Evolutionary conservation across 2,113 vertebrate genomes (phyloP).

Genomic region (Boulengeromyrus knoepffleri): DNA sequence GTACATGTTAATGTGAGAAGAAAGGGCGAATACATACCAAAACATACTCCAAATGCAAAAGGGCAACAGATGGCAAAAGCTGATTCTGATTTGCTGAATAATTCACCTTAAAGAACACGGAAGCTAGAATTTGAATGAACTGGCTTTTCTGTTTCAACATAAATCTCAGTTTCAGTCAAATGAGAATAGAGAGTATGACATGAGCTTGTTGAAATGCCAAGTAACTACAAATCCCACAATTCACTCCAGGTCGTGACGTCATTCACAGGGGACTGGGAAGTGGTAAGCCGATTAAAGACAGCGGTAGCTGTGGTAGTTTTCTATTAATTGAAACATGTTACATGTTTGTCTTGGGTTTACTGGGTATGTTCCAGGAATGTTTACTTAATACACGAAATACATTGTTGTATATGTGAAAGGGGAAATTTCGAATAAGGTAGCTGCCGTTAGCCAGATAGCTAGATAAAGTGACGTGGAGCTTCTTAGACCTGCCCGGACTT

Average conservation of each 20-base stretch:
- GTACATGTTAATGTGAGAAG: background rate
- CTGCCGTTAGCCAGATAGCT: background rate
- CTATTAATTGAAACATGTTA: background rate
- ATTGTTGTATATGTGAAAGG: background rate
- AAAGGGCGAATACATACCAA: background rate
- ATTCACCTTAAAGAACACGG: background rate
- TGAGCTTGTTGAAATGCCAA: background rate
- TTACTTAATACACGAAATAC: background rate
- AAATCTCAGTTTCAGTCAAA: background rate
- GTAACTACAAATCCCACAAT: background rate
- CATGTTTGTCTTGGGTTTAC: background rate
- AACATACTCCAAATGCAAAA: background rate
- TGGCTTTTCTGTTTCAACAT: background rate
- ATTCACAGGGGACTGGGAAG: background rate
- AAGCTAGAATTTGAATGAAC: background rate
- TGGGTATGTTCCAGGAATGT: background rate
- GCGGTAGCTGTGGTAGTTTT: background rate
- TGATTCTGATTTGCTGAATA: background rate
- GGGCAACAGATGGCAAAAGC: background rate
- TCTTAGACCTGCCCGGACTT: background rate
- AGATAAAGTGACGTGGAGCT: background rate
- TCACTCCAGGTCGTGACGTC: background rate
- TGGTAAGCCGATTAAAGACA: background rate
- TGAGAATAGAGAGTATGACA: background rate
- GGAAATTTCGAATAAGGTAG: background rate